Conservation (phyloP, 2,888 invertebrate species). For the Merodon equestris region DNA sequence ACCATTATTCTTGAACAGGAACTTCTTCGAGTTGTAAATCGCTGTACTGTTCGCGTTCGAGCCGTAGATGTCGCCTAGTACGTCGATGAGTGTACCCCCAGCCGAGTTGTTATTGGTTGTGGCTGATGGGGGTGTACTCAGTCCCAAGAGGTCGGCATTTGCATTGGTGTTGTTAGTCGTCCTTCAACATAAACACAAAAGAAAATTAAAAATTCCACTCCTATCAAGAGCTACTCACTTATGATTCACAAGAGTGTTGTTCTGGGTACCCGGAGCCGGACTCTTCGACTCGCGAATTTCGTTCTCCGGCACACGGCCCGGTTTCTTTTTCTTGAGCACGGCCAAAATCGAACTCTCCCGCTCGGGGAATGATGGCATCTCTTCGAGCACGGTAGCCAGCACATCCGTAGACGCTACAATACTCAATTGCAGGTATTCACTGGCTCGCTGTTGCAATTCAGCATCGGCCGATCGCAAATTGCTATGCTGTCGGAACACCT, state of each 20-base stretch:
- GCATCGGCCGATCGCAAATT: conserved; percentile 98
- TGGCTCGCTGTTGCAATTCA: conserved; percentile 98
- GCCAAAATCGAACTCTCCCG: conserved; percentile 98
- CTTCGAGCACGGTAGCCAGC: conserved; percentile 97
- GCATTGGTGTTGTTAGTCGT: conserved; percentile 77
- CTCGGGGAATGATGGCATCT: conserved; percentile 99
- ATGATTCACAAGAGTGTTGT: conserved; percentile 79
- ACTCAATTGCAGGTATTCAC: conserved; percentile 97
- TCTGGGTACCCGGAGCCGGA: conserved; percentile 80
- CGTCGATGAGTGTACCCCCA: conserved; percentile 91
- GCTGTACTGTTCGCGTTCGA: conserved; percentile 82
- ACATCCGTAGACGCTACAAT: conserved; percentile 98
- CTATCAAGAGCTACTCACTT: conserved; percentile 71
- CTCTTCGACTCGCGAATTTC: conserved; percentile 91
- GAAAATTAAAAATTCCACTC: neutral
- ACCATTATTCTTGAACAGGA: conserved; percentile 98
- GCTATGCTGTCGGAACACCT: conserved; percentile 95
- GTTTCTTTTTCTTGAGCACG: conserved; percentile 98
- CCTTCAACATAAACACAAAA: conserved; percentile 69
- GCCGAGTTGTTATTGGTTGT: conserved; percentile 83
- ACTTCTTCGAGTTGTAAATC: conserved; percentile 92
- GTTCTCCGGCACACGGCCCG: conserved; percentile 94
- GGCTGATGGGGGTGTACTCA: conserved; percentile 91
- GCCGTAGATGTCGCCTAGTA: conserved; percentile 91
- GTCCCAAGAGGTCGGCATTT: conserved; percentile 91